Conservation (phyloP, 1,140 invertebrate species). For the Macrosteles quadrilineatus region DNA sequence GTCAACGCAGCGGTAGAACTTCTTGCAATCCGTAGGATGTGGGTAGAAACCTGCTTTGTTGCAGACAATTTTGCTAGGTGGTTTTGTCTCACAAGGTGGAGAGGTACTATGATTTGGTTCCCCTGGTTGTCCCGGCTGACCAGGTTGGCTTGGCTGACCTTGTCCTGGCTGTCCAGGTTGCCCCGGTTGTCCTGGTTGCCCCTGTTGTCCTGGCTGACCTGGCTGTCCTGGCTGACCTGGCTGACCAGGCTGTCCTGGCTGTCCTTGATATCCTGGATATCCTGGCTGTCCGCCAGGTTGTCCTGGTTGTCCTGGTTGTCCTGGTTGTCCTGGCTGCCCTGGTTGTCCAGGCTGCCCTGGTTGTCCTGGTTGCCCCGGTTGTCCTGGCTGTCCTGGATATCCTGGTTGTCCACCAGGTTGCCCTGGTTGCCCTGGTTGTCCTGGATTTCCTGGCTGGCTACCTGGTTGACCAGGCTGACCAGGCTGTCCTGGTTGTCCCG, state of each 20-base stretch:
- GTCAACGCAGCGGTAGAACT: conserved; percentile 73
- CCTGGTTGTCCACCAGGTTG: conserved; percentile 27
- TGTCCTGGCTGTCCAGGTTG: background rate
- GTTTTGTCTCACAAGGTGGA: conserved; percentile 29
- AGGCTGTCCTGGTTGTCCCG: conserved; percentile 5
- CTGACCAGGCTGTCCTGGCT: background rate
- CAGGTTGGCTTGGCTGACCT: conserved; percentile 9
- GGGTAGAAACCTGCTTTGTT: conserved; percentile 61
- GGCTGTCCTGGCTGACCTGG: conserved; percentile 11
- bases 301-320: background rate
- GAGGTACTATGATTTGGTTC: background rate
- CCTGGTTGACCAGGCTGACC: conserved; percentile 20
- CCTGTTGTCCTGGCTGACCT: background rate
- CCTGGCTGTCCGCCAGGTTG: conserved; percentile 17
- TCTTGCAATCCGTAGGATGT: conserved; percentile 63
- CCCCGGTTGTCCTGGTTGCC: conserved; percentile 3
- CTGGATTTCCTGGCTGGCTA: conserved; percentile 3
- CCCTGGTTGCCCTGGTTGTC: conserved; percentile 4
- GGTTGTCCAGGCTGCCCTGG: conserved; percentile 6
- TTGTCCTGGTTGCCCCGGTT: conserved; percentile 11
- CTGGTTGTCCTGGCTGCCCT: background rate
- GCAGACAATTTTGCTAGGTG: conserved; percentile 40
- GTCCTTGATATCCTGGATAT: conserved; percentile 19
- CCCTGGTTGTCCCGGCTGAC: conserved; percentile 5
- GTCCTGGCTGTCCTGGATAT: conserved; percentile 11